Conservation (phyloP, 2,797 vertebrate species). For the Babyrousa celebensis region DNA sequence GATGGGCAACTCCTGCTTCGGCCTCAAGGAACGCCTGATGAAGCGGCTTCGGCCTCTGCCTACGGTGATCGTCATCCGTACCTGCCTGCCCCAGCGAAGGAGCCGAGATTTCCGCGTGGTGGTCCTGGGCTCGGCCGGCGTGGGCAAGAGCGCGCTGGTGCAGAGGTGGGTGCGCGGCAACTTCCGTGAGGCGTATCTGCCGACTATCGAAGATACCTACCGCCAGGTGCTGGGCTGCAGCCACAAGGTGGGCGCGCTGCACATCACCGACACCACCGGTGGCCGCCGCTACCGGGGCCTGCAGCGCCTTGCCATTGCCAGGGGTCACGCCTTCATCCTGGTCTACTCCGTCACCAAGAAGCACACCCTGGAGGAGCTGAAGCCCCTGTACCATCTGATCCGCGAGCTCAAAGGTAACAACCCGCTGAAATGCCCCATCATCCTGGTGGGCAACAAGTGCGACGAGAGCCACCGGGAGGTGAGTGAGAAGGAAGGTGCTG, state of each 20-base stretch:
- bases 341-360: conserved; percentile 90
- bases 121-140: conserved; percentile 89
- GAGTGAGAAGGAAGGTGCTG: conserved; percentile 88
- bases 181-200: conserved; percentile 89
- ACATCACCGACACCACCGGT: conserved; percentile 90
- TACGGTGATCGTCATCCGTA: not conserved
- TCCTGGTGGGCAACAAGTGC: conserved; percentile 91
- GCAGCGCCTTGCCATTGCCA: conserved; percentile 90
- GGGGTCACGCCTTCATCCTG: conserved; percentile 91
- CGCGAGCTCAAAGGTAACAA: conserved; percentile 91
- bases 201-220: conserved; percentile 90
- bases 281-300: conserved; percentile 90
- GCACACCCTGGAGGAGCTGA: conserved; percentile 90
- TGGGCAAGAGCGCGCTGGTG: conserved; percentile 91
- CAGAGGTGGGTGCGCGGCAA: conserved; percentile 90
- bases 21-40: conserved; percentile 17
- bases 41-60: not conserved
- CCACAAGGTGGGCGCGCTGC: conserved; percentile 90
- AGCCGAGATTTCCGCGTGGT: conserved; percentile 90
- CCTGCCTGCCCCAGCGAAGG: conserved; percentile 83
- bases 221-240: conserved; percentile 91
- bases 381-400: conserved; percentile 90
- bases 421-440: conserved; percentile 88
- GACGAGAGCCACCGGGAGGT: conserved; percentile 89
- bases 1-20: conserved; percentile 40